Base-by-base conservation (phyloP, 2,888 invertebrate species). In the Nemoura dubitans region DNA sequence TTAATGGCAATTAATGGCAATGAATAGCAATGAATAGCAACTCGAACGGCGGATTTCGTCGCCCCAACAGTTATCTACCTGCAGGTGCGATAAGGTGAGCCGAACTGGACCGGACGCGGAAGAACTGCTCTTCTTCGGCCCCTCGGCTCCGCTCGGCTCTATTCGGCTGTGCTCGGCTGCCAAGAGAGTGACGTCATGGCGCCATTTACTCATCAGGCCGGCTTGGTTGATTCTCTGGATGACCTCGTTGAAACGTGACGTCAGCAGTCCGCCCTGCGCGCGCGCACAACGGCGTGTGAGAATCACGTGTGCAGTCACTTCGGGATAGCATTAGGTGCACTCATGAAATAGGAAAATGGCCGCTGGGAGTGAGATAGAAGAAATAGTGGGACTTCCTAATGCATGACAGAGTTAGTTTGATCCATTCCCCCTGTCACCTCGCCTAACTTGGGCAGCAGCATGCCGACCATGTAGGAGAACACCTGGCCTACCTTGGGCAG, bases 191-290 rank as follows among this genome's bases (percentile, higher is more conserved):
- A 78, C 78, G 16, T 78, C 78, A 10, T 26, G 3, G 21, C 28
- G 26, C 78, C 78, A 78, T n/a, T 78, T 78, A 1, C 2, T 26
- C 78, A 78, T 78, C 78, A 78, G 78, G 1, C 78, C 78, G 21
- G 78, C 78, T 26, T 78, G 78, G 78, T 78, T 78, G 78, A 78
- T 28, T 7, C 28, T 6, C n/a, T 28, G 21, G 7, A 78, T 78
- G 3, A 78, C 27, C 78, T 78, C 28, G 78, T 78, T 78, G 78
- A 78, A 78, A 2, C 78, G 59, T 7, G 21, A 10, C 10, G 59
- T 59, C 59, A 59, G 59, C 59, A 59, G 59, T 10, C 59, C 59
- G 59, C 14, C 59, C 59, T 59, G 59, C 36, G 3, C 36, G 10
- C 36, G 10, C 3, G 10, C 36, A 36, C 5, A 36, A 36, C 36